A percentile compares a stretch with the other conserved stretches of the same genome.
Conservation (phyloP, 2,113 vertebrate genomes). For the Misgurnus anguillicaudatus region DNA sequence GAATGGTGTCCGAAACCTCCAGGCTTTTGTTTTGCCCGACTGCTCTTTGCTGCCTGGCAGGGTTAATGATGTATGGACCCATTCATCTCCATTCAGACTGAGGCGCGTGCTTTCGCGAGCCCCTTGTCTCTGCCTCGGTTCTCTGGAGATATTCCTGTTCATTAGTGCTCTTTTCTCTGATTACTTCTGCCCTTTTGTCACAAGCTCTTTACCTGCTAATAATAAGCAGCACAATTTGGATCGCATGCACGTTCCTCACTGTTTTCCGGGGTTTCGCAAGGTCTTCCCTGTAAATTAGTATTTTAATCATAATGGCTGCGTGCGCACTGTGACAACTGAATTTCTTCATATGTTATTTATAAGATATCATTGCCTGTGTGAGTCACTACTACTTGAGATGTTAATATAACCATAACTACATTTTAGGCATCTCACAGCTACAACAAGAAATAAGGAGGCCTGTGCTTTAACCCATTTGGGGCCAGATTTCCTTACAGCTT, state of each 20-base stretch:
- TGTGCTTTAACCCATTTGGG: too few relatives aligned
- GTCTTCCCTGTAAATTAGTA: neutral
- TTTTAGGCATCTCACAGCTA: too few relatives aligned
- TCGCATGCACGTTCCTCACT: conserved; percentile 6
- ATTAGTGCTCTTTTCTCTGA: conserved; percentile 38
- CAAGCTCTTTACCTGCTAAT: conserved; percentile 20
- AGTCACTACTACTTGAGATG: too few relatives aligned
- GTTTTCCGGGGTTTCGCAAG: neutral
- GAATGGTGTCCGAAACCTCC: conserved; percentile 15
- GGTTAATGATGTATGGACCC: conserved; percentile 39
- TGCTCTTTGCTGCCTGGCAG: conserved; percentile 16
- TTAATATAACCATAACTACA: too few relatives aligned
- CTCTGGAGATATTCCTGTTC: conserved; percentile 37
- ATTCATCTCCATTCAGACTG: conserved; percentile 30
- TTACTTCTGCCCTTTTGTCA: conserved; percentile 43
- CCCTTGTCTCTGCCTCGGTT: conserved; percentile 4
- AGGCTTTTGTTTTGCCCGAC: conserved; percentile 18
- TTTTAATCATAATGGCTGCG: neutral
- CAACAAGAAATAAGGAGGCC: too few relatives aligned
- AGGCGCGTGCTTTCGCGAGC: neutral
- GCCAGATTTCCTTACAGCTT: too few relatives aligned
- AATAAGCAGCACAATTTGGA: conserved; percentile 18
- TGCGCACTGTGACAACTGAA: neutral
- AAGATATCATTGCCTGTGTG: neutral
- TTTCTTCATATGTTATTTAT: neutral